phyloP scores from a whole-genome alignment of 1,140 invertebrate genomes.

The Rhyacophila brunnea region DNA sequence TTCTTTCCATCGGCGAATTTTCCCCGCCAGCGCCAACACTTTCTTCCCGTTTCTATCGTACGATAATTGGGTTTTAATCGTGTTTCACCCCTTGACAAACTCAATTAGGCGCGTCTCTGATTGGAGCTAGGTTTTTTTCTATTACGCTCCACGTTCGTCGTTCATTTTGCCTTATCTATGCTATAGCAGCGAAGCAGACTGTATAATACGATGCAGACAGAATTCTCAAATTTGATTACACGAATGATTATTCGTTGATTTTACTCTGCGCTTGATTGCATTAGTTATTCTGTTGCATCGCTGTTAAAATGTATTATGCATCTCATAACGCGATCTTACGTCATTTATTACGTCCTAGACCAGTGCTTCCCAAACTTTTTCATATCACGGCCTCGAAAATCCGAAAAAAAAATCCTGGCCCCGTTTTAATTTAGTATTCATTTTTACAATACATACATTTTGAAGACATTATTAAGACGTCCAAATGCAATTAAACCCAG shows the following conservation, averaged over 20 bases:
- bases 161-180: background rate
- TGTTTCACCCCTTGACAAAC: constrained; percentile 34
- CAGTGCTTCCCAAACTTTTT: no score
- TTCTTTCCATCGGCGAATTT: constrained; percentile 21
- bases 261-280: constrained; percentile 23
- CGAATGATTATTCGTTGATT: constrained; percentile 34
- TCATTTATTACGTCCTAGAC: no score
- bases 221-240: constrained; percentile 27
- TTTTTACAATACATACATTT: no score
- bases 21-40: constrained; percentile 15
- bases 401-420: no score
- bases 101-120: constrained; percentile 36
- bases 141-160: constrained; percentile 4
- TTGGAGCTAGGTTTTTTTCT: constrained; percentile 25
- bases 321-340: no score
- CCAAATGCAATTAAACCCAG: no score
- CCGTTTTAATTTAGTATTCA: no score
- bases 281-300: constrained; percentile 5
- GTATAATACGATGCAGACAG: background rate
- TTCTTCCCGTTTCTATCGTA: constrained; percentile 15
- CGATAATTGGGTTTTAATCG: constrained; percentile 36
- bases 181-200: background rate
- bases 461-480: no score
- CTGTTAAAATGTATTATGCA: no score
- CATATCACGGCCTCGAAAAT: no score